Evolutionary conservation across 2,888 invertebrate species (phyloP).

Genomic region (Macrosoma leucophasiata): DNA sequence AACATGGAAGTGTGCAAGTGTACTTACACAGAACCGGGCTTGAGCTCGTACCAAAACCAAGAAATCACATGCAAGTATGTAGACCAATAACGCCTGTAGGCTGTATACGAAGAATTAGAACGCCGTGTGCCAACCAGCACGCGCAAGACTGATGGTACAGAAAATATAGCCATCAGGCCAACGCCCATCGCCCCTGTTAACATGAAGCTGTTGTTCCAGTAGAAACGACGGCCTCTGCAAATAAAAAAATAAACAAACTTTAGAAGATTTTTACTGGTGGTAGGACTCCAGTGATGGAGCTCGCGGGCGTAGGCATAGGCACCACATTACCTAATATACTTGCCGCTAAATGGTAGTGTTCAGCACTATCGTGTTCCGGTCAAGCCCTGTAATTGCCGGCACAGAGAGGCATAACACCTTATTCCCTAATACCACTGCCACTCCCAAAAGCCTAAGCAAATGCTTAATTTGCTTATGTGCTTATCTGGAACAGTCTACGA

Average conservation of each 20-base stretch:
- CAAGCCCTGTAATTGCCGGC: too few relatives aligned
- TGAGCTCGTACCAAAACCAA: conserved; percentile 82
- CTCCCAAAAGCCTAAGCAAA: too few relatives aligned
- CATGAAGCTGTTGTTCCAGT: conserved; percentile 78
- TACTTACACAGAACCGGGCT: conserved; percentile 67
- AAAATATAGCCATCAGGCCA: conserved; percentile 80
- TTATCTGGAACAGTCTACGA: too few relatives aligned
- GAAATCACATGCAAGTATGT: conserved; percentile 81
- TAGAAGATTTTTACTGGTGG: background rate
- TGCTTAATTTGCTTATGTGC: too few relatives aligned
- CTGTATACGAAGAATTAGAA: conserved; percentile 76
- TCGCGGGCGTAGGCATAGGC: too few relatives aligned
- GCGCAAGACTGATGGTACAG: conserved; percentile 79
- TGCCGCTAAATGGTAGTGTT: too few relatives aligned
- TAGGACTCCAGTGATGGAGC: too few relatives aligned
- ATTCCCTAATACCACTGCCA: too few relatives aligned
- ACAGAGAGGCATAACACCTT: too few relatives aligned
- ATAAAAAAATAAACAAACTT: conserved; percentile 1
- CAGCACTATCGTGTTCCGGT: too few relatives aligned
- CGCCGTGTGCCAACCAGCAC: conserved; percentile 80
- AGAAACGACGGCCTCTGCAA: conserved; percentile 80
- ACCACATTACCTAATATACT: too few relatives aligned
- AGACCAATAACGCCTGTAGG: conserved; percentile 82
- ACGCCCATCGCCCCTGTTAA: conserved; percentile 80
- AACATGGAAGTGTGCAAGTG: background rate